phyloP scores from a whole-genome alignment of 1,140 invertebrate genomes.

The Zaprionus inermis region DNA sequence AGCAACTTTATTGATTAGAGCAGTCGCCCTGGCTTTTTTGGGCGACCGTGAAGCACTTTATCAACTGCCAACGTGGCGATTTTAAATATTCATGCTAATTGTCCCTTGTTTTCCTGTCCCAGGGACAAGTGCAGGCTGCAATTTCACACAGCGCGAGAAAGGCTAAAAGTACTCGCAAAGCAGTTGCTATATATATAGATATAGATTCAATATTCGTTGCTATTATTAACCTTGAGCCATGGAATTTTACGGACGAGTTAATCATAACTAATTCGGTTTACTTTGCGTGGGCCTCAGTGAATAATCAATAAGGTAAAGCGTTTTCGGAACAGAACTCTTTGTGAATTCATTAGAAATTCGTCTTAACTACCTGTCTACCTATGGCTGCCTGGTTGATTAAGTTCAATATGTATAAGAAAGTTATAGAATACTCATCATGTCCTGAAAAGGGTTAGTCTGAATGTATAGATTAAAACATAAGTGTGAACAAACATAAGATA shows the following conservation, averaged over 20 bases:
- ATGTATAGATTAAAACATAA: too few species aligned
- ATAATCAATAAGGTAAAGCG: background rate
- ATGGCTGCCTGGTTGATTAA: background rate
- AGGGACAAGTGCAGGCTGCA: conserved; percentile 68
- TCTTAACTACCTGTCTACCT: background rate
- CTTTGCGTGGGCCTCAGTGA: background rate
- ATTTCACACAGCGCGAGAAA: conserved; percentile 50
- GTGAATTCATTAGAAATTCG: background rate
- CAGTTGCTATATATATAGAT: background rate
- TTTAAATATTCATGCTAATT: conserved; percentile 76
- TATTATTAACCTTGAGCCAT: conserved; percentile 1
- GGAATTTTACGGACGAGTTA: background rate
- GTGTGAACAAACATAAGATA: too few species aligned
- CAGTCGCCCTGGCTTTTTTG: conserved; percentile 16
- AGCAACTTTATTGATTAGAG: conserved; percentile 78
- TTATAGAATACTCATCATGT: background rate
- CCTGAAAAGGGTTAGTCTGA: too few species aligned
- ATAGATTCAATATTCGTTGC: background rate
- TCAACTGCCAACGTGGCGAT: conserved; percentile 55
- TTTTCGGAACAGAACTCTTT: background rate
- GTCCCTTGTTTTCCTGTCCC: conserved; percentile 24
- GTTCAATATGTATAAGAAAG: background rate
- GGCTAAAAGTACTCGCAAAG: background rate
- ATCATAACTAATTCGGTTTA: background rate
- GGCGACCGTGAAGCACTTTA: conserved; percentile 28